Conservation (phyloP, 2,797 vertebrate genomes). For the Myotis vivesi region DNA sequence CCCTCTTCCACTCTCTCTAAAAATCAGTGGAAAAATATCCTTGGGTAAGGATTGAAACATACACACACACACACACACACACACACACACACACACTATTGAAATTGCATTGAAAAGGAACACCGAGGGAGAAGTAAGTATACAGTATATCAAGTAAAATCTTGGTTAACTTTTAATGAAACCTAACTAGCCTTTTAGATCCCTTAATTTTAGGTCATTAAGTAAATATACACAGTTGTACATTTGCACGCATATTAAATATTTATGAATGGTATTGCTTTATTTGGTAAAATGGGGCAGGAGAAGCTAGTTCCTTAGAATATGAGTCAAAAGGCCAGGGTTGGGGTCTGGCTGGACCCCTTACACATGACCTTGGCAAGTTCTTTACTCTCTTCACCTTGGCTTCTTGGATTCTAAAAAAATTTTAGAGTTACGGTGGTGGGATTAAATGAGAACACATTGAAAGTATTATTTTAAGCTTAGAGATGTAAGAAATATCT, state of each 20-base stretch:
- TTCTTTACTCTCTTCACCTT: neutral
- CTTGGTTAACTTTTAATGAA: neutral
- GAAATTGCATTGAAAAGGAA: neutral
- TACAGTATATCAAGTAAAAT: neutral
- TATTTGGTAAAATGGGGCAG: neutral
- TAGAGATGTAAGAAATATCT: neutral
- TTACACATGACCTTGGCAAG: neutral
- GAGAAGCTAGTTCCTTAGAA: neutral
- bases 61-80: too few species aligned
- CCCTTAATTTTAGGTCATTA: neutral
- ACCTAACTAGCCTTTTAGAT: neutral
- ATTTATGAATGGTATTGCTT: neutral
- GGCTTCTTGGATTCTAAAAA: neutral
- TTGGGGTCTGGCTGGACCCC: neutral
- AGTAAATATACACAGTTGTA: neutral
- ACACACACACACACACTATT: neutral
- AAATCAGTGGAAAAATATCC: too few species aligned
- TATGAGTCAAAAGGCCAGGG: neutral
- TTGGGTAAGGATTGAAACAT: too few species aligned
- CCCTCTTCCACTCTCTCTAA: too few species aligned
- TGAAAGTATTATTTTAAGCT: neutral
- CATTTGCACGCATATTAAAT: neutral
- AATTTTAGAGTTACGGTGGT: neutral
- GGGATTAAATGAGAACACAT: neutral
- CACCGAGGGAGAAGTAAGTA: neutral